Evolutionary conservation across 1,140 invertebrate species (phyloP), one percentile per base, ranked within the genome.

Genomic region (Leguminivora glycinivorella): DNA sequence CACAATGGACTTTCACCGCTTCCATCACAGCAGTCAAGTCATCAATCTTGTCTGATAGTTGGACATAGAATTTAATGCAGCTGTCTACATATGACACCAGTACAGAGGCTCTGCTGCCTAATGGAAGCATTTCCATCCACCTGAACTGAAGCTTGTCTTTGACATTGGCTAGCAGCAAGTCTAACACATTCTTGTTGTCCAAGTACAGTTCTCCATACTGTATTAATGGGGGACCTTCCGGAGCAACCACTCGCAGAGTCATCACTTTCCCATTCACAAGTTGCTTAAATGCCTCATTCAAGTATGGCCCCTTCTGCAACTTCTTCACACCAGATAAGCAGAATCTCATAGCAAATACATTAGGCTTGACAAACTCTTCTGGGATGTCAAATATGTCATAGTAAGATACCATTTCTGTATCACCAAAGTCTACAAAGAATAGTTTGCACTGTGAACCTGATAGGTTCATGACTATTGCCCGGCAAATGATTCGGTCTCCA

Each of bases 351-450:
- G 95, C 95, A 92, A 96, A 94, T 5, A 95, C 94, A 90, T 93
- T 94, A 0, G 94, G 94, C 47, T 94, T 92, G 14, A 96, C 92
- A 85, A 94, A 94, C 75, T 95, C 93, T 26, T 93, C 89, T 1
- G 96, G 95, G 74, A 97, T 94, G 84, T 95, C 93, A 85, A 93
- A 96, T 34, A 97, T 93, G 74, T 95, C 93, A 70, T 94, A 93
- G 38, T 94, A 93, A 4, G 93, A 92, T 25, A 96, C 91, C 72
- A 94, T 82, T 88, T 96, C 95, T 4, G 94, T 94, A 75, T 96
- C 95, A 6, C 96, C 96, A 83, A 95, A 96, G 86, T 97, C 96
- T 19, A 96, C 95, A 80, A 95, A 96, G 78, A 95, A 95, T 12
- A 96, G 92, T 88, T 95, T 94, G 77, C 93, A 94, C 29, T 91